These are phyloP conservation scores for Cyphomyrus discorhynchus DNA, from an alignment of 2,113 vertebrate species.

Conservation along the genomic window DNA sequence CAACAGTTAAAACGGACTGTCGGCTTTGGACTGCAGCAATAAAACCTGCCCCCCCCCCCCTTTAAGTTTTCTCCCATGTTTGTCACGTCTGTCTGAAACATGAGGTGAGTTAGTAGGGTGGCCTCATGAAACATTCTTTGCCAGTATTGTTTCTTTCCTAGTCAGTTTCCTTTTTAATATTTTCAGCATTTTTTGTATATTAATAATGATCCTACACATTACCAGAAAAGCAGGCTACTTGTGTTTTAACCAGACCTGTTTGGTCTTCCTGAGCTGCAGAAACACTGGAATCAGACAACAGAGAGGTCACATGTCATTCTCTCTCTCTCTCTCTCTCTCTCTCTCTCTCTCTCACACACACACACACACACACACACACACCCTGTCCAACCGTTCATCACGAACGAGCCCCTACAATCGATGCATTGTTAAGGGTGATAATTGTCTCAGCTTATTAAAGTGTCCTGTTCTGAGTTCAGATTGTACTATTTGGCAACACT, in stretches of 20 bases:
- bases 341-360: not conserved
- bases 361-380: not conserved
- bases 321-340: not conserved
- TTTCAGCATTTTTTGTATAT: not conserved
- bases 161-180: not conserved
- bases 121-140: not conserved
- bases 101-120: not conserved
- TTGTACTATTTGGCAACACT: slow-evolving; percentile 24
- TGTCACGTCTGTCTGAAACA: not conserved
- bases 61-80: not conserved
- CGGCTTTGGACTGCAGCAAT: not conserved
- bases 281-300: not conserved
- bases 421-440: slow-evolving; percentile 20
- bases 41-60: not conserved
- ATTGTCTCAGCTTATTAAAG: slow-evolving; percentile 13
- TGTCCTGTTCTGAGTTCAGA: slow-evolving; percentile 25
- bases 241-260: not conserved
- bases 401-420: slow-evolving; percentile 13
- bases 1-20: not conserved
- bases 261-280: not conserved
- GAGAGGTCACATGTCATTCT: not conserved
- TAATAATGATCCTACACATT: not conserved
- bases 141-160: not conserved
- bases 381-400: slow-evolving; percentile 23
- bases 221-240: not conserved